Base-by-base conservation (phyloP, 1,140 invertebrate genomes). In the Aradophagus sp. region DNA sequence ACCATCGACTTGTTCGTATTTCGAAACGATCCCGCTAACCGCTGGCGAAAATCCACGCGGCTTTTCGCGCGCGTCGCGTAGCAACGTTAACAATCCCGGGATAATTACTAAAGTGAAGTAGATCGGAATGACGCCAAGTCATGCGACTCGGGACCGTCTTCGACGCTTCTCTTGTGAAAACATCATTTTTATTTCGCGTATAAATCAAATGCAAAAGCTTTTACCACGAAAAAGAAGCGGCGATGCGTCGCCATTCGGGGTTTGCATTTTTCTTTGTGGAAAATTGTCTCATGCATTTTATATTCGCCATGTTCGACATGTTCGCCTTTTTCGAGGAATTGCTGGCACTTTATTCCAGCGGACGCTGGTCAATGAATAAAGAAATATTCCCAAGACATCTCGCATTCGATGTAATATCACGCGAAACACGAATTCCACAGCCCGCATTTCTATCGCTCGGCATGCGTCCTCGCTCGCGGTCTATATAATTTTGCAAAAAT, bases 211-310 rank as follows among this genome's bases (percentile, higher is more conserved):
- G n/a, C n/a, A n/a, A n/a, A n/a, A 38, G 47, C 45, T 59, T 53
- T 59, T 47, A 59, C 41, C 31, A 8, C 26, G 23, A 45, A 34
- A 53, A n/a, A n/a, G n/a, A n/a, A n/a, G n/a, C n/a, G n/a, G n/a
- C n/a, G n/a, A n/a, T n/a, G n/a, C n/a, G n/a, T n/a, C n/a, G n/a
- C n/a, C n/a, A n/a, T 34, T 41, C 23, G 36, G 45, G 58, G 31
- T 67, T 47, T 59, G 34, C 47, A 67, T 59, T 68, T 59, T 58
- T 59, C 50, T 17, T 2, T 5, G 20, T 27, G 35, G 65, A 61
- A 61, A 61, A 69, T 69, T 61, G 48, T 61, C 48, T 69, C 32
- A 69, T 69, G 48, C 56, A 61, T 69, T 61, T 69, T 69, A 50
- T 61, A 61, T 68, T 53, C 47, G 47, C 44, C 48, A 50, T 27